Evolutionary conservation across 1,140 invertebrate genomes (phyloP).

Genomic region (Nasonia longicornis): DNA sequence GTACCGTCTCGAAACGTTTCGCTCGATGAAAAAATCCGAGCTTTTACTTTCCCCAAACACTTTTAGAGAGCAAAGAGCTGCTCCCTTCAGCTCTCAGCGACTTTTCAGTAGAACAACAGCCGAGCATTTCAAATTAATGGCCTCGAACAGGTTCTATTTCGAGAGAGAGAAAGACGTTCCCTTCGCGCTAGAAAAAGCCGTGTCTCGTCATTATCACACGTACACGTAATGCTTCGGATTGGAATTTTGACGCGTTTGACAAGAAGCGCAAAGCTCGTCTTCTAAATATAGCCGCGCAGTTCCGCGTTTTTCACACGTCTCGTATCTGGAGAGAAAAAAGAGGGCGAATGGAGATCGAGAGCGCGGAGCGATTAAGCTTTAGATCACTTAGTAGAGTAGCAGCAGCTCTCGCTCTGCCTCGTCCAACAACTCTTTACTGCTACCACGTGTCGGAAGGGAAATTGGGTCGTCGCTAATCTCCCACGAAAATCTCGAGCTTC

Average conservation of each 20-base stretch:
- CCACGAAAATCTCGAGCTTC: constrained; percentile 10
- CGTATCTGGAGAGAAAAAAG: background rate
- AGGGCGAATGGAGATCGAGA: background rate
- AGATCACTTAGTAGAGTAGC: constrained; percentile 5
- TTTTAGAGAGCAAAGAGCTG: no score
- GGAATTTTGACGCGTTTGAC: background rate
- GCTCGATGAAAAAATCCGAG: no score
- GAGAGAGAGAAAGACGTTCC: background rate
- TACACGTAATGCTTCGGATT: background rate
- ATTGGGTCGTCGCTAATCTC: constrained; percentile 26
- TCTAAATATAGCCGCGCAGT: background rate
- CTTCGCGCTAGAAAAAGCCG: background rate
- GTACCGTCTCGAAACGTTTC: no score
- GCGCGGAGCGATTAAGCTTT: constrained; percentile 19
- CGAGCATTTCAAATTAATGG: background rate
- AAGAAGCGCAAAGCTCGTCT: background rate
- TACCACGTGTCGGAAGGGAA: constrained; percentile 6
- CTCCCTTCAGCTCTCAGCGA: no score
- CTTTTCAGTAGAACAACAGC: no score
- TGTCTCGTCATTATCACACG: background rate
- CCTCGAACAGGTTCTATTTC: background rate
- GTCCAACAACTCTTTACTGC: constrained; percentile 19
- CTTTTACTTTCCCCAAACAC: no score
- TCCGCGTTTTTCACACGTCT: background rate
- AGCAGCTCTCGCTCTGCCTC: background rate